Evolutionary conservation across 2,113 vertebrate species (phyloP), one percentile per base, ranked within the genome.

Genomic region (Xenopus borealis): DNA sequence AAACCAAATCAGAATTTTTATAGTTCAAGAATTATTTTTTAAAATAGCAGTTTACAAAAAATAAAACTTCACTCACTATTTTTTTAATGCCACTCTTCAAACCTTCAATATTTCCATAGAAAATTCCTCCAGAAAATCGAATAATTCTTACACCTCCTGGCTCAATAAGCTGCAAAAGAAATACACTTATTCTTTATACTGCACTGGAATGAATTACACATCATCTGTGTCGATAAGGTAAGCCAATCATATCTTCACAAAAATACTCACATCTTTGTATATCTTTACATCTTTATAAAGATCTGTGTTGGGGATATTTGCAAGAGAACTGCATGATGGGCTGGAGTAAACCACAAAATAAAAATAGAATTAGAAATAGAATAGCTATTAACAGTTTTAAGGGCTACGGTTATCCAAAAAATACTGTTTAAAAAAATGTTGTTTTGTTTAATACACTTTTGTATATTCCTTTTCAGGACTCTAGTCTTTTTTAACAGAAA

Each of bases 21-120:
- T 53, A 16, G 14, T 33, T 14, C 5, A 14, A 7, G 7, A 18
- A 17, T 27, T 8, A 10, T 10, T 23, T 30, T 27, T 27, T 30
- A 11, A 12, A 23, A 13, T 12, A n/a, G 13, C 10, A 40, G 30
- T 64, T 14, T 33, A 30, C 8, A 66, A 27, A 23, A 63, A 33
- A 14, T 63, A 45, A 52, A 18, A 52, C 53, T 12, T 40, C 82
- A 90, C 92, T 92, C 83, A 94, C 94, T 3, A 88, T 91, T 57
- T 87, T 86, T 81, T 88, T 94, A 68, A 96, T 82, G 74, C 88
- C 91, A 72, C 89, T 91, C 89, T 91, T 95, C 66, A 95, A 88
- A 76, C 91, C 91, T 75, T 96, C 94, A 0, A 95, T 89, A 20
- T 95, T 95, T 78, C 93, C 94, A 81, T 95, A 96, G 87, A 94